Evolutionary conservation across 2,888 invertebrate genomes (phyloP), one percentile per base, ranked within the genome.

Genomic region (Trichogramma evanescens): DNA sequence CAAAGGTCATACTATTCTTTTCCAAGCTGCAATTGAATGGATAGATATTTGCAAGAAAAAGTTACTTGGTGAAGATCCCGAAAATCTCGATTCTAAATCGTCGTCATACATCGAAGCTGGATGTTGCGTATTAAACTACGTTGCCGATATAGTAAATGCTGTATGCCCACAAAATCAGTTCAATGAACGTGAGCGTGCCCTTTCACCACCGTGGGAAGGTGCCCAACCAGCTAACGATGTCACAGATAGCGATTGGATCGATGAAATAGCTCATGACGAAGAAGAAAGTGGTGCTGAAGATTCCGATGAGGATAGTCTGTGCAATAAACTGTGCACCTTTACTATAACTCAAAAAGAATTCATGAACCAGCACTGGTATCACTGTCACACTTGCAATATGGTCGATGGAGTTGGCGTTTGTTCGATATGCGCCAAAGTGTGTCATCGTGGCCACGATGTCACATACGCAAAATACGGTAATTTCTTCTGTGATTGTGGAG

Each of bases 401-500:
- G 88, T 96, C 61, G 97, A 98, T 76, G 93, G 96, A 6, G 95
- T 96, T 2, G 99, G 99, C 0, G 97, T 98, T 41, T 99, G 99
- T 77, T 93, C 95, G 0, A 91, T 97, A 10, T 99, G 99, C 80
- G 98, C 97, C 0, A 84, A 94, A 58, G 98, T 98, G 6, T 98
- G 98, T 74, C 98, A 98, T 77, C 87, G 92, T 67, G 94, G 93
- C 0, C 98, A 98, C 75, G 98, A 98, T 77, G 89, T 97, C 1
- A 90, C 95, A 5, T 98, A 97, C 75, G 95, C 97, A 56, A 99
- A 99, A 78, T 95, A 92, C 75, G 98, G 98, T 1, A 96, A 96
- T 74, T 99, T 99, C 83, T 99, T 99, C 82, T 99, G 99, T 74
- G 98, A 98, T 78, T 99, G 99, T 75, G 98, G 98, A 3, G 96